Base-by-base conservation (phyloP, 2,888 invertebrate species). In the Sphinx pinastri region DNA sequence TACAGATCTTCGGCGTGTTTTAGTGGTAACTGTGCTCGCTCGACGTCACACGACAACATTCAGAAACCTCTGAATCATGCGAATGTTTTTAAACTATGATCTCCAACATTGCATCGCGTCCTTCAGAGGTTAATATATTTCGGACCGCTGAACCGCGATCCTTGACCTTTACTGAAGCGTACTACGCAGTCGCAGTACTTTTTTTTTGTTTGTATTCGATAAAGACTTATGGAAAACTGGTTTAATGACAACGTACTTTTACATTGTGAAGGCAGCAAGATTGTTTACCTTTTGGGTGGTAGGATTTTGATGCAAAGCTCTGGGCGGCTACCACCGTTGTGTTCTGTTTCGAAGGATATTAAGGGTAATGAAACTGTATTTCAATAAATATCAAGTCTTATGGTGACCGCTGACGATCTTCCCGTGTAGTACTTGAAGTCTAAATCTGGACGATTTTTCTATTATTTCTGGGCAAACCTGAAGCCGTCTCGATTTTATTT, bases 51-150 rank as follows among this genome's bases (percentile, higher is more conserved):
- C 38, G 69, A 57, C 45, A 51, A 55, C 68, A 38, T 25, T 73
- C 71, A 73, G 54, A 67, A 69, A 63, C 12, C 59, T 38, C 38
- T 63, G 60, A 38, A 47, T 60, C 60, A 60, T 60, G 38, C 25
- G 16, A n/a, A 52, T 52, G 14, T n/a, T n/a, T 52, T n/a, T 16
- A 16, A 63, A 10, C 11, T 8, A 45, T n/a, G 7, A 38, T n/a
- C 13, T 11, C 14, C 16, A 38, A 59, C 7, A 59, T 13, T 59
- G 59, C 59, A 38, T 51, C 13, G 7, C n/a, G 59, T 38, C 59
- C 59, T 59, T 59, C 14, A 59, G 2, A 63, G 19, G 47, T 63
- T 63, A 63, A 63, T 63, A 63, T 60, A 60, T 63, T 63, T 63
- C 16, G 47, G 16, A 47, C 6, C 60, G 16, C 4, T 47, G 47